Evolutionary conservation across 1,140 invertebrate genomes (phyloP).

Genomic region (Stegodyphus mimosarum): DNA sequence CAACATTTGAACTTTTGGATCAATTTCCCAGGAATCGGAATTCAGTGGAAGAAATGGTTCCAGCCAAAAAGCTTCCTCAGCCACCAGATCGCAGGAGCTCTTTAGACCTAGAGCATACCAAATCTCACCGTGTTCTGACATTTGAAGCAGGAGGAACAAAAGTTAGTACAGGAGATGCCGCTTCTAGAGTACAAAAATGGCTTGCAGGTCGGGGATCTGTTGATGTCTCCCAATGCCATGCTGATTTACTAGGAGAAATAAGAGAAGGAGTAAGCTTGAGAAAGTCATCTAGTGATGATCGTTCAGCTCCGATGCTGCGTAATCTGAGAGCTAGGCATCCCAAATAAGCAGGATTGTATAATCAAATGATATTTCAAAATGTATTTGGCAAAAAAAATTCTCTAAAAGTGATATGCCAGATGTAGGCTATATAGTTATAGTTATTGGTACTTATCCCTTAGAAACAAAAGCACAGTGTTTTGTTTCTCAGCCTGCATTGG

Average conservation of each 20-base stretch:
- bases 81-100: slow-evolving; percentile 45
- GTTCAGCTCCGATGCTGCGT: slow-evolving; percentile 43
- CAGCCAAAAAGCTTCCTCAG: slow-evolving; percentile 22
- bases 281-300: slow-evolving; percentile 48
- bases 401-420: no score
- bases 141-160: slow-evolving; percentile 15
- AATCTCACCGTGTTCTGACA: neutral
- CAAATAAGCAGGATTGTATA: neutral
- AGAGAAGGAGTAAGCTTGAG: slow-evolving; percentile 40
- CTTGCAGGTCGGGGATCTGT: slow-evolving; percentile 46
- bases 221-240: slow-evolving; percentile 31
- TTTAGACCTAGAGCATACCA: slow-evolving; percentile 30
- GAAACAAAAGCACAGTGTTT: slow-evolving; percentile 45
- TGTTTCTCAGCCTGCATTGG: slow-evolving; percentile 45
- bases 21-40: slow-evolving; percentile 40
- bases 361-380: no score
- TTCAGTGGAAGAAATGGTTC: slow-evolving; percentile 25
- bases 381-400: no score
- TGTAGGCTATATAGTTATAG: neutral
- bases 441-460: slow-evolving; percentile 1
- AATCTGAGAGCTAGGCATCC: slow-evolving; percentile 28
- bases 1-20: slow-evolving; percentile 49
- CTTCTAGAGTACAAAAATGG: slow-evolving; percentile 48
- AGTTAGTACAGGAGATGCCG: slow-evolving; percentile 20
- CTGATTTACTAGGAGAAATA: slow-evolving; percentile 46